A percentile compares a stretch with the other conserved stretches of the same genome.
Conservation (phyloP, 1,140 invertebrate genomes). For the Eriosoma lanigerum region DNA sequence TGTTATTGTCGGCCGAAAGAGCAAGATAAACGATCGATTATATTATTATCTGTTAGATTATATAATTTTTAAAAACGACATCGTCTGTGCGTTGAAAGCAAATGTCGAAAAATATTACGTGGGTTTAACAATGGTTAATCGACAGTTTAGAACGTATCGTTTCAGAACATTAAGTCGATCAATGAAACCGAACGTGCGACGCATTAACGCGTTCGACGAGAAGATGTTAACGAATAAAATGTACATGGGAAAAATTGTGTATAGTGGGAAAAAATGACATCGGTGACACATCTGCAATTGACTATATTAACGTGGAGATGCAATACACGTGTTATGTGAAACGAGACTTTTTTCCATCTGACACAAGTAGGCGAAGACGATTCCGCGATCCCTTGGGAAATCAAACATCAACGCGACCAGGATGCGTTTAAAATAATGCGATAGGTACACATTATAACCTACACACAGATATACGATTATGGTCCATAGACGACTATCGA, state of each 20-base stretch:
- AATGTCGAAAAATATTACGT: conserved; percentile 11
- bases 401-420: conserved; percentile 28
- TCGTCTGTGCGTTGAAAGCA: neutral
- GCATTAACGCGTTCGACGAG: too few species aligned
- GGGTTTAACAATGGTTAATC: neutral
- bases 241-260: too few species aligned
- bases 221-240: too few species aligned
- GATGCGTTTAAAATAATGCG: too few species aligned
- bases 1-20: too few species aligned
- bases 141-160: neutral
- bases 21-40: too few species aligned
- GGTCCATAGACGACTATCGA: neutral
- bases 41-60: too few species aligned
- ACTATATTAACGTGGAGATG: neutral
- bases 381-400: conserved; percentile 13
- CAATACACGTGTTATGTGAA: neutral
- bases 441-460: too few species aligned
- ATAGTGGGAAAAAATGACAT: neutral
- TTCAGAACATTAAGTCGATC: neutral
- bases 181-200: neutral
- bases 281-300: neutral
- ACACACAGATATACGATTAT: neutral
- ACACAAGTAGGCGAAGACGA: neutral
- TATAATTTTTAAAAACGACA: too few species aligned
- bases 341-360: conserved; percentile 8